Percentiles rank a stretch among this genome's conserved stretches.
Evolutionary conservation across 2,888 invertebrate species (phyloP).

Genomic region (Agonopterix heracliana): DNA sequence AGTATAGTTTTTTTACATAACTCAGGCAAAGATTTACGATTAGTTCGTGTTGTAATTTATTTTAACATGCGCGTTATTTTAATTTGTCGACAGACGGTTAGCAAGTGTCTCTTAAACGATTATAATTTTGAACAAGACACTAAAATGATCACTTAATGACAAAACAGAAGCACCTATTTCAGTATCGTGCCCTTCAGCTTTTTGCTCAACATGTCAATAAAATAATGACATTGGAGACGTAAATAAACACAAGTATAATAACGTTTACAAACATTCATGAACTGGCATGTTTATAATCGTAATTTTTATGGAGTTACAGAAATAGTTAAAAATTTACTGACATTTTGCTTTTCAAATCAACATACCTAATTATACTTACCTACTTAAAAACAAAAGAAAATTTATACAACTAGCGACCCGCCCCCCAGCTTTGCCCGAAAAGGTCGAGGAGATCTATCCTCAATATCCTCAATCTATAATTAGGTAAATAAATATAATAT

Average conservation of each 20-base stretch:
- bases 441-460: too few species aligned
- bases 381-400: too few species aligned
- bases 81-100: conserved; percentile 6
- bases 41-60: conserved; percentile 6
- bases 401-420: not conserved
- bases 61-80: not conserved
- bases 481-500: not conserved
- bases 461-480: too few species aligned
- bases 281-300: conserved; percentile 24
- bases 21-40: conserved; percentile 13
- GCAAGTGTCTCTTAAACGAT: conserved; percentile 12
- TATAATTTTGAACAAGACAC: not conserved
- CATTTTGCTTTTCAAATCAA: too few species aligned
- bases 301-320: not conserved
- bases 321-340: too few species aligned
- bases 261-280: conserved; percentile 18
- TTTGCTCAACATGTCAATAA: not conserved
- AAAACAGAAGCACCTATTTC: conserved; percentile 5
- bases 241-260: conserved; percentile 22
- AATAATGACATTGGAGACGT: conserved; percentile 25
- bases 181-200: conserved; percentile 1
- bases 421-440: not conserved
- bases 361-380: too few species aligned
- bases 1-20: conserved; percentile 12
- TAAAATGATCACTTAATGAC: not conserved